Evolutionary conservation across 2,888 invertebrate species (phyloP).

Genomic region (Tenthredo livida): DNA sequence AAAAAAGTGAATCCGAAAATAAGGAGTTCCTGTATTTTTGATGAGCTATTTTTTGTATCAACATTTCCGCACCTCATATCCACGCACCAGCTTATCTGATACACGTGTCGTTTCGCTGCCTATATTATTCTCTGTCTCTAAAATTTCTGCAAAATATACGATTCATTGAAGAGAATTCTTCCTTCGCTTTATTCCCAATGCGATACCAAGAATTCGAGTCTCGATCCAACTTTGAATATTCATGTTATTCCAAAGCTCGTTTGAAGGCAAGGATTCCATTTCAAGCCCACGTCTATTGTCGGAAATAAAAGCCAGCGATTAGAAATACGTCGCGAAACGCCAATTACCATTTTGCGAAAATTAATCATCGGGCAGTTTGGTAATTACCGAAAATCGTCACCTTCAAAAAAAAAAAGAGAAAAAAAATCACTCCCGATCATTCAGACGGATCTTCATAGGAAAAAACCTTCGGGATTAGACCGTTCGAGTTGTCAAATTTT

Average conservation of each 20-base stretch:
- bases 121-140: neutral
- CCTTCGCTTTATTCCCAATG: neutral
- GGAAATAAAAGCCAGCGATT: neutral
- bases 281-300: neutral
- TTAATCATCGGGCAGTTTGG: neutral
- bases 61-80: neutral
- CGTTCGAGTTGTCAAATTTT: no score
- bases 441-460: neutral
- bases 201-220: neutral
- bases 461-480: no score
- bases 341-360: neutral
- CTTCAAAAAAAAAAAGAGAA: no score
- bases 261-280: neutral
- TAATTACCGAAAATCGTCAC: neutral
- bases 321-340: neutral
- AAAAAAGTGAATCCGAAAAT: no score
- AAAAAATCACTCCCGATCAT: neutral
- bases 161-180: neutral
- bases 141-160: neutral
- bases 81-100: neutral
- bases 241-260: constrained; percentile 1
- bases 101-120: neutral
- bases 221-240: neutral
- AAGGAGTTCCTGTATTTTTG: neutral
- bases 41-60: neutral